phyloP scores from a whole-genome alignment of 2,888 invertebrate genomes.

The Polymixis flavicincta region DNA sequence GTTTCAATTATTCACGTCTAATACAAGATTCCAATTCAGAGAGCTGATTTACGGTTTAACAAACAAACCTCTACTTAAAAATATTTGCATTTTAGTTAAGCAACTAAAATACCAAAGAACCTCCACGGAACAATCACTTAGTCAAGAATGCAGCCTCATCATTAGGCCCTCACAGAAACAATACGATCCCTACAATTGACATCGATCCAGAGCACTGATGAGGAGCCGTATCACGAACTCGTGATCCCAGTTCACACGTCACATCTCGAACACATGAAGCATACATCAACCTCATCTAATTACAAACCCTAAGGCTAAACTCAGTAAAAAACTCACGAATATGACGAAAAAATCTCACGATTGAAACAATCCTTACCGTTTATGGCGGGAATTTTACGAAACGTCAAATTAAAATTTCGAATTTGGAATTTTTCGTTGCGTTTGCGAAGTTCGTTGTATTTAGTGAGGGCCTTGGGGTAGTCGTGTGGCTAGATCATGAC shows the following conservation, averaged over 20 bases:
- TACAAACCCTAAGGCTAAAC: conserved; percentile 66
- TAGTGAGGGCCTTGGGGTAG: conserved; percentile 70
- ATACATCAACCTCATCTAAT: conserved; percentile 67
- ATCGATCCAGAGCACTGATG: conserved; percentile 58
- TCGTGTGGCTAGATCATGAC: conserved; percentile 77
- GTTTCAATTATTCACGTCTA: not conserved
- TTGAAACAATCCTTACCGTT: conserved; percentile 67
- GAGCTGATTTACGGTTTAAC: not conserved
- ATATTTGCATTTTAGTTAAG: conserved; percentile 18
- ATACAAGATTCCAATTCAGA: not conserved
- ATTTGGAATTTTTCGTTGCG: conserved; percentile 57
- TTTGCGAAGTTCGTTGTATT: conserved; percentile 59
- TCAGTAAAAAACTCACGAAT: conserved; percentile 66
- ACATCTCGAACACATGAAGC: conserved; percentile 54
- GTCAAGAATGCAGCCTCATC: conserved; percentile 45
- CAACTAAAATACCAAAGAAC: conserved; percentile 33
- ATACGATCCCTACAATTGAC: conserved; percentile 63
- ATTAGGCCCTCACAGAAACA: conserved; percentile 55
- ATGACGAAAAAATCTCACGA: conserved; percentile 69
- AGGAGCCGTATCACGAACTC: conserved; percentile 57
- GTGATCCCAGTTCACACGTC: conserved; percentile 69
- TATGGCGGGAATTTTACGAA: conserved; percentile 70
- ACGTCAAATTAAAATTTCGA: conserved; percentile 67
- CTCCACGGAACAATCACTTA: conserved; percentile 50
- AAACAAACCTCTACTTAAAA: not conserved